Evolutionary conservation across 2,797 vertebrate genomes (phyloP).

Genomic region (Chaenodraco wilsoni): DNA sequence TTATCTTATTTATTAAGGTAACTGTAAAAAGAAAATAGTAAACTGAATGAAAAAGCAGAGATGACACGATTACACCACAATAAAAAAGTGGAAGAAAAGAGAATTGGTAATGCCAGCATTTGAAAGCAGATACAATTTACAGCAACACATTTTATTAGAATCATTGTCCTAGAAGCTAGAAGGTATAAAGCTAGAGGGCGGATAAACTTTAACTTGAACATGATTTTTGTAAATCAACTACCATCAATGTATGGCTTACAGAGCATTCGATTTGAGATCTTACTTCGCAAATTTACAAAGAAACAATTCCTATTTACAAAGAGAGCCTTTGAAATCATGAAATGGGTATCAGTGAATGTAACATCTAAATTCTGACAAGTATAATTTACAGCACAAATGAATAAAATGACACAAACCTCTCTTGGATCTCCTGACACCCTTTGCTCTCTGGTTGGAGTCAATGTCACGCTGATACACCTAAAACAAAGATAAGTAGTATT

Average conservation of each 20-base stretch:
- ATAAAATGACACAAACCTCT: conserved; percentile 55
- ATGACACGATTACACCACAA: background rate
- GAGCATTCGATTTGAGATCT: too few species aligned
- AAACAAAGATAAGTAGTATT: conserved; percentile 28
- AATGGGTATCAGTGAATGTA: background rate
- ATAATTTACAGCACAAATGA: background rate
- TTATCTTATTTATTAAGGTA: conserved; percentile 11
- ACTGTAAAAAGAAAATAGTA: conserved; percentile 31
- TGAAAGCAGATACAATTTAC: background rate
- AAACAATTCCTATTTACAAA: background rate
- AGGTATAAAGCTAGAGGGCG: background rate
- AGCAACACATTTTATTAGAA: background rate
- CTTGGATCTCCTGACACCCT: conserved; percentile 3
- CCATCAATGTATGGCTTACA: too few species aligned
- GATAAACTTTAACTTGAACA: background rate
- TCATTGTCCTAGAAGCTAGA: background rate
- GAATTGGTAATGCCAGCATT: background rate
- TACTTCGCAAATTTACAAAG: background rate
- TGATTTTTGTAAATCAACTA: background rate
- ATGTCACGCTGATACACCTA: conserved; percentile 19
- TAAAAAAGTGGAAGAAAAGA: too few species aligned
- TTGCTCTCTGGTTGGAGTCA: conserved; percentile 3
- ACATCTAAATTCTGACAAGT: background rate
- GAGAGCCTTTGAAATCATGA: background rate
- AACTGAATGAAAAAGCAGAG: background rate